Percentiles rank a stretch among this genome's conserved stretches.
Conservation (phyloP, 2,113 vertebrate genomes). For the Macroglossus sobrinus region DNA sequence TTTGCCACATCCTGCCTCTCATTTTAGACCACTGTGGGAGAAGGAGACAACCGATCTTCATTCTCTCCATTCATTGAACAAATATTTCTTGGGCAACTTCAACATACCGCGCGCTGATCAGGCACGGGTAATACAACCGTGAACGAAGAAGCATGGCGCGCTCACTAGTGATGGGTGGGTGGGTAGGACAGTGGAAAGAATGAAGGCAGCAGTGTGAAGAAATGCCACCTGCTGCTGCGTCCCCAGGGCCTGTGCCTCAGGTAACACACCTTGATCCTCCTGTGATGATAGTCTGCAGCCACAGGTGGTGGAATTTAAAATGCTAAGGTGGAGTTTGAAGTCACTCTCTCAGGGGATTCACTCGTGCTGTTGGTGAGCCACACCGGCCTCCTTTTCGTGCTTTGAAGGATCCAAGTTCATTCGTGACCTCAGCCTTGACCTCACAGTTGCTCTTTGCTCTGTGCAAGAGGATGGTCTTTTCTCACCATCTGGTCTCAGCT, state of each 20-base stretch:
- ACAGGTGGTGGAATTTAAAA: background rate
- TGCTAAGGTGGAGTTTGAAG: fast-evolving
- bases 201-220: background rate
- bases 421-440: background rate
- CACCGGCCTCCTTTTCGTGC: background rate
- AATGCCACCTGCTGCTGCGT: background rate
- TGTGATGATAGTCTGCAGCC: no score
- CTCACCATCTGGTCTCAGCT: background rate
- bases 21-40: background rate
- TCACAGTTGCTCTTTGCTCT: fast-evolving
- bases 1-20: background rate
- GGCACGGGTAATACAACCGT: background rate
- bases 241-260: background rate
- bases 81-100: fast-evolving
- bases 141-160: fast-evolving
- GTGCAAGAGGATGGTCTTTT: background rate
- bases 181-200: fast-evolving
- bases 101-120: fast-evolving
- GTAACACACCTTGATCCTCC: background rate
- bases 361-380: fast-evolving
- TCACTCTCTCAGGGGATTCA: background rate
- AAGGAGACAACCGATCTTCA: fast-evolving
- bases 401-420: background rate
- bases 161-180: no score
- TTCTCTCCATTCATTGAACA: background rate